Conservation (phyloP, 2,888 invertebrate genomes). For the Mesoligia furuncula region DNA sequence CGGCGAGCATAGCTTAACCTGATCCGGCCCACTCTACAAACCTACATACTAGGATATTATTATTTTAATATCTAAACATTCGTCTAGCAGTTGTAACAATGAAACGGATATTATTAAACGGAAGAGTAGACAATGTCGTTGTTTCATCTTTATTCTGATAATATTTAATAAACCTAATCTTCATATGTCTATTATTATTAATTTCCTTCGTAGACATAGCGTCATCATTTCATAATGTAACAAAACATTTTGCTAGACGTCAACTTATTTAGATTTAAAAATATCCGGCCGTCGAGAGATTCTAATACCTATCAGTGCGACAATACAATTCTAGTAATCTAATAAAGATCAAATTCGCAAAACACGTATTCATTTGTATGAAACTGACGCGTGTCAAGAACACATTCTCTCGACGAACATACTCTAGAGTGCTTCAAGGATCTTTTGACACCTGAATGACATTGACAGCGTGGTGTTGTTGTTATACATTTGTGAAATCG, state of each 20-base stretch:
- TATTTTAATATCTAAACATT: background rate
- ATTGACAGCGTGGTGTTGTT: background rate
- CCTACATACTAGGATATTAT: background rate
- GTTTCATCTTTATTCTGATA: background rate
- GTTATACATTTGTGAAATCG: too few species aligned
- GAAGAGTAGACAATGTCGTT: background rate
- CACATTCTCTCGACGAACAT: too few species aligned
- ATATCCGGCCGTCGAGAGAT: too few species aligned
- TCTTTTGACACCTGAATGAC: background rate
- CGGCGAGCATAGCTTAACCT: too few species aligned
- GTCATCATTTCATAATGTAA: background rate
- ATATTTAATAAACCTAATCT: background rate
- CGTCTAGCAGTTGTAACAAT: background rate
- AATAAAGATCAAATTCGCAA: too few species aligned
- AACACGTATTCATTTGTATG: too few species aligned
- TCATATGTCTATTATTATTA: background rate
- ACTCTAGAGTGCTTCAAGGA: background rate
- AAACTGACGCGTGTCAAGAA: too few species aligned
- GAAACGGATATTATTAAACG: background rate
- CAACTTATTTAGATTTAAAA: background rate
- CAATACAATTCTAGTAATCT: too few species aligned
- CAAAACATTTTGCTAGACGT: background rate
- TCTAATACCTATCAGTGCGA: too few species aligned
- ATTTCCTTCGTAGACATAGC: too few species aligned
- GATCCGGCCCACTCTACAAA: background rate